Evolutionary conservation across 2,113 vertebrate genomes (phyloP).

Genomic region (Euleptes europaea): DNA sequence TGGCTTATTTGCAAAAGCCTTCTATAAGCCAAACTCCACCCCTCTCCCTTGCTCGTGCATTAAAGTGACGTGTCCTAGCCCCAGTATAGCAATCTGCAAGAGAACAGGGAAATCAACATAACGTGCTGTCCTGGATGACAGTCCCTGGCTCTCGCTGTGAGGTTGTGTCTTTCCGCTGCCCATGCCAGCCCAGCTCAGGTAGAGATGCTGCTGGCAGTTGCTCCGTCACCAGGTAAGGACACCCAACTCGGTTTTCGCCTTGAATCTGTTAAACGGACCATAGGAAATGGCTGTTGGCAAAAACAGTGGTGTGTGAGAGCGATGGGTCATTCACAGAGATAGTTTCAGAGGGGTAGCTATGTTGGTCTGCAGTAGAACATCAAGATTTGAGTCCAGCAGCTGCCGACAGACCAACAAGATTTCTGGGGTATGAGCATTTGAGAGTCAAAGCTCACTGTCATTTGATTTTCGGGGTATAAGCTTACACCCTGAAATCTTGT

Average conservation of each 20-base stretch:
- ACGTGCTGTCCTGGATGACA: background rate
- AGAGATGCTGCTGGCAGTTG: background rate
- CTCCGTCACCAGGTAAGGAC: background rate
- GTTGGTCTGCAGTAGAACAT: too few species aligned
- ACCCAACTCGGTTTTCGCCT: too few species aligned
- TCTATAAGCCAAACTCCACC: background rate
- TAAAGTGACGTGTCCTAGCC: constrained; percentile 77
- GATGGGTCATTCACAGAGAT: too few species aligned
- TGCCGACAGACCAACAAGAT: too few species aligned
- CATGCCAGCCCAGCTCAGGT: background rate
- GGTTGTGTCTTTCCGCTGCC: background rate
- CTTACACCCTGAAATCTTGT: too few species aligned
- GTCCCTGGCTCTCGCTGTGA: background rate
- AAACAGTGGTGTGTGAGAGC: background rate
- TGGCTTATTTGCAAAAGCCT: constrained; percentile 14
- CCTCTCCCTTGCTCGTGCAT: constrained; percentile 39
- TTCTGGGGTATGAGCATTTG: too few species aligned
- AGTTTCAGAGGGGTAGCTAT: too few species aligned
- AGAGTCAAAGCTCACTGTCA: too few species aligned
- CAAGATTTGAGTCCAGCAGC: too few species aligned
- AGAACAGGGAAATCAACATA: background rate
- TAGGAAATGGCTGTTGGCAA: background rate
- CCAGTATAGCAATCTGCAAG: constrained; percentile 15
- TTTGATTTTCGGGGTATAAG: too few species aligned
- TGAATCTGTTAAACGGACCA: background rate